Conservation (phyloP, 2,113 vertebrate genomes). For the Orthonyx spaldingii region DNA sequence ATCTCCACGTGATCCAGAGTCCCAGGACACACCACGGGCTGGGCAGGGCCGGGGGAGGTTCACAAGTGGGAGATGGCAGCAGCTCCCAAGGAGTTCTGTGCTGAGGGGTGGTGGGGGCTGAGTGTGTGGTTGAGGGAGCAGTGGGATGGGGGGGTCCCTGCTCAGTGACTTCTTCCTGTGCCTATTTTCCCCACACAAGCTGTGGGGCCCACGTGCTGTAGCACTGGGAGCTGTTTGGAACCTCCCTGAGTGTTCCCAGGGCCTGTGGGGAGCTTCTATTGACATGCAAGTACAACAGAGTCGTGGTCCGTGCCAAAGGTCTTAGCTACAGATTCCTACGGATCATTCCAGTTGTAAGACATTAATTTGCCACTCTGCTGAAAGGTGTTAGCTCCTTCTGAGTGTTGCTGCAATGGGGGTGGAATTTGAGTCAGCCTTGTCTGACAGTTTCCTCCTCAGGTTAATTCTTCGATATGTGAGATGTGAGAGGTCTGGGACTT, state of each 20-base stretch:
- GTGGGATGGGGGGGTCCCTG: neutral
- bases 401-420: neutral
- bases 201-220: rapidly evolving
- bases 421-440: neutral
- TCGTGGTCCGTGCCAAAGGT: rapidly evolving
- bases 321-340: neutral
- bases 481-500: slow-evolving; percentile 27
- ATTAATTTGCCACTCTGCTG: neutral
- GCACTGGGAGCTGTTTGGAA: neutral
- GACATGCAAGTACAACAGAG: neutral
- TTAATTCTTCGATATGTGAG: neutral
- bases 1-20: neutral
- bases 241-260: neutral
- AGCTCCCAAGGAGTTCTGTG: neutral
- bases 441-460: neutral
- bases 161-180: neutral
- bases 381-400: slow-evolving; percentile 22
- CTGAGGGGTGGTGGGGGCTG: neutral
- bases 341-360: neutral
- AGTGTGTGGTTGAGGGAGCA: neutral
- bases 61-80: neutral
- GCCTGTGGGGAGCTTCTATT: neutral
- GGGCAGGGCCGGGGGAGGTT: neutral
- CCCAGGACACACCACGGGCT: neutral
- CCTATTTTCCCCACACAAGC: neutral